Base-by-base conservation (phyloP, 2,113 vertebrate species). In the Bujurquina vittata region DNA sequence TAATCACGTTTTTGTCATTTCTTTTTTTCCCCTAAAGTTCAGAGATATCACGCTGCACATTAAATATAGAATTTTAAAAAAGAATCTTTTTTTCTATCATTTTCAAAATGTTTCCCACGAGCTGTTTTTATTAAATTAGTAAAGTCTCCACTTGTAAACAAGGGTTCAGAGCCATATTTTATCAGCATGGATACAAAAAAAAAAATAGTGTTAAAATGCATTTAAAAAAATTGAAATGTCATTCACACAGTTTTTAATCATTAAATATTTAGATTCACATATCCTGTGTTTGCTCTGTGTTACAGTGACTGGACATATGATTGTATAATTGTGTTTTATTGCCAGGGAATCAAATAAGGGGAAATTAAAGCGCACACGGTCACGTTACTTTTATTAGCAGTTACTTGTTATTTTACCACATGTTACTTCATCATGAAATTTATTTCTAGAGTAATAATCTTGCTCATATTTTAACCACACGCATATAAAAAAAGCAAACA, bases 321-420 rank as follows among this genome's bases (percentile, higher is more conserved):
- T 58, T 59, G 10, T 7, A 79, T 79, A 62, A 84, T 79, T 84
- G 22, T 80, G 83, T 85, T 91, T 91, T 90, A 89, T 84, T 81
- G 77, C 81, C 20, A 3, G 77, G 43, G 22, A 77, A 61, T 31
- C 75, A 80, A 78, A 85, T 72, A 56, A 85, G 78, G 52, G 84
- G 85, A 90, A 91, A 91, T 92, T 75, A 86, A 90, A 89, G 1
- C 20, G 4, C 69, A 82, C 20, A 61, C 84, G 63, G 81, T 84
- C 35, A 76, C 43, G 17, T 37, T 52, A 0, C 20, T 78, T 90
- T 87, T 76, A 90, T 88, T 35, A 84, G 54, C 29, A 62, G 10
- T 52, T 72, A 37, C 8, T 9, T 37, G 10, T 52, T 72, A 37
- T 37, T 37, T 37, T 37, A 3, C 43, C 49, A 52, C 35, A 74